These are phyloP conservation scores for Lasioglossum zephyrum DNA, from an alignment of 2,888 invertebrate genomes.

Conservation along the genomic window DNA sequence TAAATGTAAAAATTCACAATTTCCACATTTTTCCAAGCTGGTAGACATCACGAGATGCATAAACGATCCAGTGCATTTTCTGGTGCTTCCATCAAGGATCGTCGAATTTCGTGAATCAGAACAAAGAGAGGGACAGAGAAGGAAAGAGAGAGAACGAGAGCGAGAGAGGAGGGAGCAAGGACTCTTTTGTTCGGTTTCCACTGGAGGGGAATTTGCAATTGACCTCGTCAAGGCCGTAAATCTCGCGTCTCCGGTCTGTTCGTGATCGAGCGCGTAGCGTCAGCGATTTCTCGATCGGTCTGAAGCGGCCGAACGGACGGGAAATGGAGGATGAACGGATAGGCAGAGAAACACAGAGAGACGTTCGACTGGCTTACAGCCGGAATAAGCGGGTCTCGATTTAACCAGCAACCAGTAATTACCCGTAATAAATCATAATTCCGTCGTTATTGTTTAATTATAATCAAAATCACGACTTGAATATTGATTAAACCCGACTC, in stretches of 20 bases:
- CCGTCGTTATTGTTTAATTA: slow-evolving; percentile 82
- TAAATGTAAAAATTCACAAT: too few species aligned
- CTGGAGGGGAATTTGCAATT: slow-evolving; percentile 22
- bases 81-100: neutral
- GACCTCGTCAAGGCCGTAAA: slow-evolving; percentile 57
- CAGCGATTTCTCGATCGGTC: slow-evolving; percentile 1
- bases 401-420: slow-evolving; percentile 79
- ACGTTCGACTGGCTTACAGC: slow-evolving; percentile 34
- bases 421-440: slow-evolving; percentile 81
- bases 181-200: slow-evolving; percentile 7
- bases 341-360: slow-evolving; percentile 43
- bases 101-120: neutral
- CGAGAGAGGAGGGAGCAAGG: neutral
- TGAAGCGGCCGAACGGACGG: slow-evolving; percentile 14
- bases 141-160: too few species aligned
- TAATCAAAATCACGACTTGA: slow-evolving; percentile 80
- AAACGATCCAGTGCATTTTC: neutral
- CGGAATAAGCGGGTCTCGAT: slow-evolving; percentile 56
- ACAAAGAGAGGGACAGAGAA: too few species aligned
- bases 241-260: slow-evolving; percentile 35
- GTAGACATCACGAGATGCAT: too few species aligned
- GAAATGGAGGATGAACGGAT: slow-evolving; percentile 24
- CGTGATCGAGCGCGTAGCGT: slow-evolving; percentile 29
- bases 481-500: slow-evolving; percentile 77
- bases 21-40: too few species aligned